phyloP scores from a whole-genome alignment of 2,888 invertebrate species.

The Crepidodera aurea region DNA sequence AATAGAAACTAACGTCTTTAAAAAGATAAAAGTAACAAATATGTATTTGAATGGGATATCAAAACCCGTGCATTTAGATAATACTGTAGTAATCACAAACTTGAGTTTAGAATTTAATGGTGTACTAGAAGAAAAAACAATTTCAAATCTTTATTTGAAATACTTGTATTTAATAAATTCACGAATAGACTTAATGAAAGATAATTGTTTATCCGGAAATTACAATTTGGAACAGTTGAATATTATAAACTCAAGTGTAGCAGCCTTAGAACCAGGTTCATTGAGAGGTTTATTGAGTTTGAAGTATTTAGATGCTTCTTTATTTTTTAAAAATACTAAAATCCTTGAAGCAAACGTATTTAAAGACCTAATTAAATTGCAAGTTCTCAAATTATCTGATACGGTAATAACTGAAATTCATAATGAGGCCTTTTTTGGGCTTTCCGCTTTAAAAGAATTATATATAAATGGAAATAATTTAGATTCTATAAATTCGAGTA shows the following conservation, averaged over 20 bases:
- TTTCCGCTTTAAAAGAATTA: constrained; percentile 10
- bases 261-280: constrained; percentile 9
- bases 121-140: neutral
- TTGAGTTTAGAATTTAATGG: constrained; percentile 17
- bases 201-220: constrained; percentile 13
- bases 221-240: constrained; percentile 15
- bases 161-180: constrained; percentile 13
- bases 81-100: neutral
- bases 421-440: constrained; percentile 11
- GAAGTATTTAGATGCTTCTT: constrained; percentile 15
- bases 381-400: constrained; percentile 6
- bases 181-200: constrained; percentile 8
- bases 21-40: neutral
- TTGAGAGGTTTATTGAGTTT: constrained; percentile 20
- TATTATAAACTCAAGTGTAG: constrained; percentile 15
- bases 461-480: constrained; percentile 14
- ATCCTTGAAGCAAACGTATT: constrained; percentile 6
- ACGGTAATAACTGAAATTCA: constrained; percentile 8
- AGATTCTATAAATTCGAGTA: neutral
- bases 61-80: neutral
- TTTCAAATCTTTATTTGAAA: constrained; percentile 9
- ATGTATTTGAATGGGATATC: constrained; percentile 21
- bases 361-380: neutral
- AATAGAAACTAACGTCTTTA: constrained; percentile 3
- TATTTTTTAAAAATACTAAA: constrained; percentile 21